Evolutionary conservation across 92 coral and sea anemone genomes (phyloP).

Genomic region (Meandrina meandrites): DNA sequence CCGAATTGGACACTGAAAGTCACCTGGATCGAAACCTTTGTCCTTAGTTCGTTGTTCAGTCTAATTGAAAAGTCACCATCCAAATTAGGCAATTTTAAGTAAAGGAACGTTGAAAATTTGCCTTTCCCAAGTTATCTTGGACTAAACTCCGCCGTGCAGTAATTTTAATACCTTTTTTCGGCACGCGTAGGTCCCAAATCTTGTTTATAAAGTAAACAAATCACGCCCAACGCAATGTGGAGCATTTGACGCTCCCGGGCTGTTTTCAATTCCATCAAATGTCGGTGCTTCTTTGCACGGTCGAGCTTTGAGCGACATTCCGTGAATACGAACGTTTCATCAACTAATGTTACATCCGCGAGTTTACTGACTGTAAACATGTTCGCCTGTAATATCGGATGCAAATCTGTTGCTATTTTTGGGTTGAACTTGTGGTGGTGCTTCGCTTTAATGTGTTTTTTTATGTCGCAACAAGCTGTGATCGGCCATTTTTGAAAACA

Average conservation of each 20-base stretch:
- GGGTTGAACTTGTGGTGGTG: not conserved
- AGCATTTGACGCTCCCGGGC: not conserved
- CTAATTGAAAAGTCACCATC: not conserved
- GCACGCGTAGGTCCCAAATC: conserved; percentile 17
- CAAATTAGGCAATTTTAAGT: not conserved
- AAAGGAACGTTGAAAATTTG: conserved; percentile 1
- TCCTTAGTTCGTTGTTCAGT: no score
- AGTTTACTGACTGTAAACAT: conserved; percentile 11
- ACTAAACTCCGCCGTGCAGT: not conserved
- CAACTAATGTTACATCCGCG: conserved; percentile 1
- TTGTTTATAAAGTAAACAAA: not conserved
- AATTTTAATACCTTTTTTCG: not conserved
- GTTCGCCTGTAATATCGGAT: not conserved
- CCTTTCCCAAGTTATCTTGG: not conserved
- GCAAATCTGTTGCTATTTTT: not conserved
- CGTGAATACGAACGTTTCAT: conserved; percentile 18
- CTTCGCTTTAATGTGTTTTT: not conserved
- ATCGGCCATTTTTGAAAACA: not conserved
- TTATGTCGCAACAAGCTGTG: not conserved
- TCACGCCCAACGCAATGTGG: conserved; percentile 14
- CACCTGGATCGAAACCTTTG: no score
- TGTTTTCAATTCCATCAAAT: not conserved
- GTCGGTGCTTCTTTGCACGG: conserved; percentile 26
- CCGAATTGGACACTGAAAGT: no score
- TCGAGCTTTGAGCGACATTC: conserved; percentile 8